Conservation (phyloP, 2,113 vertebrate species). For the Hylia prasina region DNA sequence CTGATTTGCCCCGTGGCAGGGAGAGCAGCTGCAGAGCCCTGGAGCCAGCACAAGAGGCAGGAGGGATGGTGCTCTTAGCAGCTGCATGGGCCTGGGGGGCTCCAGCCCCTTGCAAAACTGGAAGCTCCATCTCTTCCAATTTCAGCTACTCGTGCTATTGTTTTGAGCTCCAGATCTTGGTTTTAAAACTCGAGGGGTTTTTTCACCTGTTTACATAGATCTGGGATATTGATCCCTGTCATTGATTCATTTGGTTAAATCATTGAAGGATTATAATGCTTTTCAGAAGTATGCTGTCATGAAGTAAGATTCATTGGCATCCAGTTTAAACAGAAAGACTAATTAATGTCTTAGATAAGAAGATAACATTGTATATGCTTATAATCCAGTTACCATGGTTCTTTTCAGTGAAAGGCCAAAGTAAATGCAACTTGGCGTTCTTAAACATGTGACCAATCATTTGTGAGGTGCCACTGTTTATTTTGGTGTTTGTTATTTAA, state of each 20-base stretch:
- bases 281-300: not conserved
- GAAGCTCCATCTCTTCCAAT: not conserved
- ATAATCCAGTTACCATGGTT: not conserved
- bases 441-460: fast-evolving
- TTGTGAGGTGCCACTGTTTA: not conserved
- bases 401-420: not conserved
- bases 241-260: not conserved
- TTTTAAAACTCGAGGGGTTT: not conserved
- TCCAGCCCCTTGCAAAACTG: not conserved
- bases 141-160: not conserved
- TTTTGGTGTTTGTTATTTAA: not conserved
- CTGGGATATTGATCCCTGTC: not conserved
- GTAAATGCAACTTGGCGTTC: not conserved
- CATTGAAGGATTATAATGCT: not conserved
- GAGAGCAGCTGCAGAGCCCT: not conserved
- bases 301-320: not conserved
- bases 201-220: not conserved
- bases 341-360: not conserved
- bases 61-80: not conserved
- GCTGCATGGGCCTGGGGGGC: not conserved
- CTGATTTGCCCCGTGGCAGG: fast-evolving
- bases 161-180: not conserved
- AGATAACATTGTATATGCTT: not conserved
- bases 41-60: fast-evolving
- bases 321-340: not conserved